phyloP scores from a whole-genome alignment of 2,113 vertebrate species.

The Cyphomyrus discorhynchus region DNA sequence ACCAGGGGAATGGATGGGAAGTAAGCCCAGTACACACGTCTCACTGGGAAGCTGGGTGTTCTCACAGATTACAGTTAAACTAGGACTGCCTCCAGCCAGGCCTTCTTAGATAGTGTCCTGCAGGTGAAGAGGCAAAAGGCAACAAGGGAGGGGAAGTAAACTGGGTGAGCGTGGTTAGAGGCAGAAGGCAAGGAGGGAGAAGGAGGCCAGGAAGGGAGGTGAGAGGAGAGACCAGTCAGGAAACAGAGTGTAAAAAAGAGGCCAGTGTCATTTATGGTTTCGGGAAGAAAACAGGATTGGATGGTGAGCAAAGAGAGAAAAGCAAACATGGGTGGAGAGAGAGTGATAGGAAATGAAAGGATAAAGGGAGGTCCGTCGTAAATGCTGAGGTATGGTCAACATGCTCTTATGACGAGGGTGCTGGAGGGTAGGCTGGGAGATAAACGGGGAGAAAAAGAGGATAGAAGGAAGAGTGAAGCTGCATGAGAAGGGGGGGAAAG shows the following conservation, averaged over 20 bases:
- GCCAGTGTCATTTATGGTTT: not conserved
- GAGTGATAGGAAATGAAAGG: constrained; percentile 2
- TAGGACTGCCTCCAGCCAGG: not conserved
- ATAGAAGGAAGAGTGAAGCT: constrained; percentile 33
- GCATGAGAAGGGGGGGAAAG: constrained; percentile 35
- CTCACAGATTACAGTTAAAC: not conserved
- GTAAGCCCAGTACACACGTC: not conserved
- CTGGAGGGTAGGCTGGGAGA: constrained; percentile 23
- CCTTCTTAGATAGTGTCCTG: not conserved
- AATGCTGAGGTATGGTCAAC: constrained; percentile 36
- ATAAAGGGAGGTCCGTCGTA: not conserved
- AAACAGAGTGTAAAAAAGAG: not conserved
- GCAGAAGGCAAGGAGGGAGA: not conserved
- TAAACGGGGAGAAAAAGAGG: constrained; percentile 23
- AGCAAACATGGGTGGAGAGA: not conserved
- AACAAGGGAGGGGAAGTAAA: not conserved
- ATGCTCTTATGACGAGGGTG: constrained; percentile 19
- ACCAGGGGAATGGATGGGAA: not conserved
- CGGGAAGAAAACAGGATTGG: not conserved
- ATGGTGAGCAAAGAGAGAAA: not conserved
- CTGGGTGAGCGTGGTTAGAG: not conserved
- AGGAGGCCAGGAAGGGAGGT: not conserved
- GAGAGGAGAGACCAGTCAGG: not conserved
- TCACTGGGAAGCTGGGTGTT: not conserved
- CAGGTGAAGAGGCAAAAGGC: not conserved